Base-by-base conservation (phyloP, 2,888 invertebrate genomes). In the Ptychoptera contaminata region DNA sequence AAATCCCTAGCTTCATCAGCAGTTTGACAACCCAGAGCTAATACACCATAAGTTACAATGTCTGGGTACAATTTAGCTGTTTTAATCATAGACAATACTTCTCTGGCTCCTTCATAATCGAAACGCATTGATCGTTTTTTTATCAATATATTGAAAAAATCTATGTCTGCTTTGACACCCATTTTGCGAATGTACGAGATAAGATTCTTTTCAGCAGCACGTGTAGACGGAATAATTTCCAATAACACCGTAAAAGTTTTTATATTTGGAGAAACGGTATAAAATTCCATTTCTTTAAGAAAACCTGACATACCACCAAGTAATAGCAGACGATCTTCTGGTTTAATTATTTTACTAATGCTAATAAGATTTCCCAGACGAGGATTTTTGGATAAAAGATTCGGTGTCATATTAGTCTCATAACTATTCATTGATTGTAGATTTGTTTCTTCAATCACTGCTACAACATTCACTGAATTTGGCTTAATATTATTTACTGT, bases 101-200 rank as follows among this genome's bases (percentile, higher is more conserved):
- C 72, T 69, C 74, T 74, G 11, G 86, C 90, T 52, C 69, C 72
- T 43, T 74, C 68, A 59, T 78, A 79, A 58, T 85, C 79, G 46
- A 62, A 67, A 51, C 87, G 69, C 56, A 77, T 65, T 56, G 79
- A 79, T 46, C 87, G 73, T 58, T 79, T 85, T 56, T 82, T 85
- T 43, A 94, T 90, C 9, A 93, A 69, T 67, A 82, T 75, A 61
- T 92, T 93, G 56, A 78, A 90, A 61, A 92, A 88, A 58, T 79
- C 80, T 45, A 83, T 73, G 63, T 93, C 90, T 2, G 80, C 70
- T 53, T 70, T 71, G 0, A 87, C 59, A 9, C 73, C 67, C 37
- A 65, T 64, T 47, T 65, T 62, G 46, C 74, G 72, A 62, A 90
- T 76, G 45, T 68, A 62, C 42, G 64, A 62, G 6, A 92, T 56